Base-by-base conservation (phyloP, 1,140 invertebrate species). In the Andricus grossulariae region DNA sequence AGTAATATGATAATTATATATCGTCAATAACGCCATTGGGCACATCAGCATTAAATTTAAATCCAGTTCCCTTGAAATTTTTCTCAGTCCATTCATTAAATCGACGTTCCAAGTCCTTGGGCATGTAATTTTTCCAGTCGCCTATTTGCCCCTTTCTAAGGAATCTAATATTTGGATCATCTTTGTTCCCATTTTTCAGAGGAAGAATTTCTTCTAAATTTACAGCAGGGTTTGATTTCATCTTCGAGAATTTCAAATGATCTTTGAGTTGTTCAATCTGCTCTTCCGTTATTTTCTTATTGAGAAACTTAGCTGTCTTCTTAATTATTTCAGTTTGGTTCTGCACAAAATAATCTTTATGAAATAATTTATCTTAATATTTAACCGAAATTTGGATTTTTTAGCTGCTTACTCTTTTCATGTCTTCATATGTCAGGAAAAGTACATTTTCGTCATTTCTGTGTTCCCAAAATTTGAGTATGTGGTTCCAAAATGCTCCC, bases 391-490 rank as follows among this genome's bases (percentile, higher is more conserved):
- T 74, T 70, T 39, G 71, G 16, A 32, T 0, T n/a, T 1, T 15
- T 57, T 3, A 66, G 3, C 72, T 32, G 13, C 57, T 85, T 86
- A 93, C 93, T 83, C 88, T 91, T 84, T 96, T 96, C 95, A 97
- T 95, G 71, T 97, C 96, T 91, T 98, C 97, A 84, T 96, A 98
- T 80, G 94, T 97, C 32, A 97, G 87, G 81, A 98, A 96, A 0
- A 97, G 89, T 4, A 97, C 89, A 81, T 97, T 97, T 0, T 94
- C 93, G 66, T 97, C 93, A 75, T 96, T 80, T 74, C 94, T 93
- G n/a, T 92, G 91, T 18, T 94, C 92, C 96, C 96, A 97, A 85
- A 94, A 96, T 15, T 91, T 75, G 16, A 91, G 19, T 74, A 96
- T 93, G 84, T 97, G 95, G 73, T 93, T 92, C 94, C 94, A 95